Evolutionary conservation across 2,113 vertebrate genomes (phyloP).

Genomic region (Ptyas mucosa): DNA sequence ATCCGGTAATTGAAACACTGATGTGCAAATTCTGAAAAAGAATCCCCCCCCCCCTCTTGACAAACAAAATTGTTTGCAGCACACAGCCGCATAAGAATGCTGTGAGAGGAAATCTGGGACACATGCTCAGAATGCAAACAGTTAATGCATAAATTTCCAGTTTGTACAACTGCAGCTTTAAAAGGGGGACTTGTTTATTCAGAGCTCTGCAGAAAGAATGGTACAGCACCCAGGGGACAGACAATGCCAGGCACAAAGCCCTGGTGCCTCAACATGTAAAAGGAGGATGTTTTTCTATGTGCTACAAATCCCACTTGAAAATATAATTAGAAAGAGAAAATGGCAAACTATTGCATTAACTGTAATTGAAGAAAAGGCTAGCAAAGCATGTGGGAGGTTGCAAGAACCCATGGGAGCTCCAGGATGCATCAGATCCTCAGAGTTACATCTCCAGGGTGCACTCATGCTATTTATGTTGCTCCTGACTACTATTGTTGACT

Average conservation of each 20-base stretch:
- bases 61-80: constrained; percentile 65
- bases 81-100: constrained; percentile 74
- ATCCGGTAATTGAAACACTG: constrained; percentile 67
- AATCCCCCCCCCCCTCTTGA: constrained; percentile 44
- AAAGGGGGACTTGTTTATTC: constrained; percentile 92
- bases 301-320: constrained; percentile 97
- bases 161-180: constrained; percentile 85
- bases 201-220: constrained; percentile 84
- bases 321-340: constrained; percentile 98
- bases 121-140: constrained; percentile 89
- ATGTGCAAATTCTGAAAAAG: constrained; percentile 65
- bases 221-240: constrained; percentile 85
- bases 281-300: constrained; percentile 89
- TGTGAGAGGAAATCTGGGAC: constrained; percentile 89
- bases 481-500: constrained; percentile 81
- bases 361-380: constrained; percentile 99
- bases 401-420: constrained; percentile 88
- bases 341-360: constrained; percentile 98
- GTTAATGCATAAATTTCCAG: constrained; percentile 88
- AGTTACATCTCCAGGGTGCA: constrained; percentile 94
- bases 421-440: constrained; percentile 85
- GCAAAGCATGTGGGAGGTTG: constrained; percentile 92
- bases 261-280: constrained; percentile 82
- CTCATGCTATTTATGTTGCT: constrained; percentile 95
- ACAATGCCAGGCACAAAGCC: constrained; percentile 81